Conservation (phyloP, 2,113 vertebrate genomes). For the Theristicus caerulescens region DNA sequence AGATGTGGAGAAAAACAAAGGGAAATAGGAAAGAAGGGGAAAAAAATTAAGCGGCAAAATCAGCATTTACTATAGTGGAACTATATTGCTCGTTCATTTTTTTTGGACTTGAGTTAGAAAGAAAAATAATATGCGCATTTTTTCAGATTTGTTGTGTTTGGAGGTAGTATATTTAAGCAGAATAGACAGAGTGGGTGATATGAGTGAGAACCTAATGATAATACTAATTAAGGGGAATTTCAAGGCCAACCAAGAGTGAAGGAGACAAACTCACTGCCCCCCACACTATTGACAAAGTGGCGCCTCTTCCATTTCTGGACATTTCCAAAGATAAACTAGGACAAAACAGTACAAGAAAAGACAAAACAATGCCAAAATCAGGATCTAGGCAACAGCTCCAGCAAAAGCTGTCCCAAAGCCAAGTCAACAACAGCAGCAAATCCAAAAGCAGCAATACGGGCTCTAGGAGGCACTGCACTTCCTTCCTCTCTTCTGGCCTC, state of each 20-base stretch:
- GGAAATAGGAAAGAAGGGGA: neutral
- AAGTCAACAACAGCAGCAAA: neutral
- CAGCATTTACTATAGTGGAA: neutral
- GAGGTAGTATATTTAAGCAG: neutral
- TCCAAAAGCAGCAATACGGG: neutral
- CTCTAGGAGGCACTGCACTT: neutral
- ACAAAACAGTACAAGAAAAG: neutral
- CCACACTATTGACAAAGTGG: neutral
- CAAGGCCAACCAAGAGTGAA: neutral
- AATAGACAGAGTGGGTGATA: neutral
- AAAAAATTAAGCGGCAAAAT: neutral
- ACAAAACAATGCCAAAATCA: neutral
- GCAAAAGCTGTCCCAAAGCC: neutral
- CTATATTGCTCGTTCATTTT: neutral
- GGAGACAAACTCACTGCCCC: neutral
- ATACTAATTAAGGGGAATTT: neutral
- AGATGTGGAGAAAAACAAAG: neutral
- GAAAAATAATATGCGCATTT: neutral
- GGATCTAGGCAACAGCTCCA: neutral
- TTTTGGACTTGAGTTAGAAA: constrained; percentile 3
- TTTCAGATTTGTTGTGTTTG: constrained; percentile 16
- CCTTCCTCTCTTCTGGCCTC: neutral
- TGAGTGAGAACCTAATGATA: neutral
- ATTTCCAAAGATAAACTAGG: neutral
- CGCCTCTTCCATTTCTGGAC: neutral